A percentile compares a stretch with the other conserved stretches of the same genome.
phyloP scores from a whole-genome alignment of 2,113 vertebrate genomes.

The Pelusios castaneus region DNA sequence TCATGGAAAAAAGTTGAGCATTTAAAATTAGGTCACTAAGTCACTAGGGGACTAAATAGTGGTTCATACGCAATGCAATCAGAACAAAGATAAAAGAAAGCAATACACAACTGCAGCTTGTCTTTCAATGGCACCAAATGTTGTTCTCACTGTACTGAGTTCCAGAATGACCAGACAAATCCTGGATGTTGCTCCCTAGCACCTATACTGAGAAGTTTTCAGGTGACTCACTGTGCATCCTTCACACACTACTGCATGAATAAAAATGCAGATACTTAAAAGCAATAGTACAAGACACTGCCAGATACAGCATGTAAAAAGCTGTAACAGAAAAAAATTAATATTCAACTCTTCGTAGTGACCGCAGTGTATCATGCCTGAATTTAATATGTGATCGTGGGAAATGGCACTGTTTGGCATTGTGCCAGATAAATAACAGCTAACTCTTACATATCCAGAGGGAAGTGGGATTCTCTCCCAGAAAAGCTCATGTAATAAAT shows the following conservation, averaged over 20 bases:
- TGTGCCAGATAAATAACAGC: not conserved
- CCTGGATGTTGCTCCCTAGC: fast-evolving
- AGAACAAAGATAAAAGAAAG: not conserved
- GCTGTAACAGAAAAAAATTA: not conserved
- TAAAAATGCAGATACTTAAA: not conserved
- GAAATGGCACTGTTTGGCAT: not conserved
- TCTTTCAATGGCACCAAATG: not conserved
- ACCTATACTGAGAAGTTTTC: not conserved
- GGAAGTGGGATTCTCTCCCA: too few relatives aligned
- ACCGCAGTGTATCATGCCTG: not conserved
- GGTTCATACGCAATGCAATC: not conserved
- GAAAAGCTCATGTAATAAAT: too few relatives aligned
- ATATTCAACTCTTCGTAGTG: not conserved
- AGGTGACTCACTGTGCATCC: not conserved
- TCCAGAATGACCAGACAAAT: not conserved
- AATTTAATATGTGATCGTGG: too few relatives aligned
- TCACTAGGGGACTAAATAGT: not conserved
- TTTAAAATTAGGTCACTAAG: not conserved
- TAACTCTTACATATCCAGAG: too few relatives aligned
- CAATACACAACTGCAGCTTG: fast-evolving
- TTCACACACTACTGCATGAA: not conserved
- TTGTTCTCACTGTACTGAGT: not conserved
- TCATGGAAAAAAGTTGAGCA: not conserved
- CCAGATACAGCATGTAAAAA: not conserved
- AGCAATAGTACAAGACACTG: not conserved